phyloP scores from a whole-genome alignment of 64 coral and sea anemone genomes.

The Montipora efflorescens region DNA sequence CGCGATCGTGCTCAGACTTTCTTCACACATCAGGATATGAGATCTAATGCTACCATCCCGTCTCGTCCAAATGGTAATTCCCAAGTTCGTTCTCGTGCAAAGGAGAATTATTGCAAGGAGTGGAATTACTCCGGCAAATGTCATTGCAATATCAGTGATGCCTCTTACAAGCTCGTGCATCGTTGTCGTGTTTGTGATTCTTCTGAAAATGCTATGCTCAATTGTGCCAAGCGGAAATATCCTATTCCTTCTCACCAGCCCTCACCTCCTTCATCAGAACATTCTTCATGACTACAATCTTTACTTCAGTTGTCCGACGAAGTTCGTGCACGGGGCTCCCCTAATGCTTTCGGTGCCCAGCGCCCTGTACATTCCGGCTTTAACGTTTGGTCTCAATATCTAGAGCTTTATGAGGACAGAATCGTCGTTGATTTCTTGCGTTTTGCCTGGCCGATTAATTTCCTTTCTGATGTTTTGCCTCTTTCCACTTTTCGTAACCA shows the following conservation, averaged over 20 bases:
- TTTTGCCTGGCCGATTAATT: constrained; percentile 68
- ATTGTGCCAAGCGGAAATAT: constrained; percentile 13
- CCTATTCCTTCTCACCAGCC: constrained; percentile 2
- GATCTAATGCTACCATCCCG: neutral
- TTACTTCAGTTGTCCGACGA: neutral
- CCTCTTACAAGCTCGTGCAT: neutral
- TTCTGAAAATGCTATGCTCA: constrained; percentile 37
- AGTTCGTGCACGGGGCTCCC: neutral
- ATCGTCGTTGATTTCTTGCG: constrained; percentile 26
- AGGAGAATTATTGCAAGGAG: constrained; percentile 12
- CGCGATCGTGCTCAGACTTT: constrained; percentile 46
- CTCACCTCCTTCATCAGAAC: neutral
- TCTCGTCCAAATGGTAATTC: neutral
- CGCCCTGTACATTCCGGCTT: neutral
- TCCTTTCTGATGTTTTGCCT: neutral
- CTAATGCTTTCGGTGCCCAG: constrained; percentile 32
- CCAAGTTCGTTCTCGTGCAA: neutral
- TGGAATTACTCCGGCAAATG: constrained; percentile 29
- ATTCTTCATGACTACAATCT: neutral
- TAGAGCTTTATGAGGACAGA: constrained; percentile 31
- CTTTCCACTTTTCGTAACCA: constrained; percentile 36
- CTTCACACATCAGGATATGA: constrained; percentile 51
- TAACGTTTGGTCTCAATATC: neutral
- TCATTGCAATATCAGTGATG: constrained; percentile 8
- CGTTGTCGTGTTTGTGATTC: constrained; percentile 25